phyloP scores from a whole-genome alignment of 1,140 invertebrate species.

The Antheraea mylitta region DNA sequence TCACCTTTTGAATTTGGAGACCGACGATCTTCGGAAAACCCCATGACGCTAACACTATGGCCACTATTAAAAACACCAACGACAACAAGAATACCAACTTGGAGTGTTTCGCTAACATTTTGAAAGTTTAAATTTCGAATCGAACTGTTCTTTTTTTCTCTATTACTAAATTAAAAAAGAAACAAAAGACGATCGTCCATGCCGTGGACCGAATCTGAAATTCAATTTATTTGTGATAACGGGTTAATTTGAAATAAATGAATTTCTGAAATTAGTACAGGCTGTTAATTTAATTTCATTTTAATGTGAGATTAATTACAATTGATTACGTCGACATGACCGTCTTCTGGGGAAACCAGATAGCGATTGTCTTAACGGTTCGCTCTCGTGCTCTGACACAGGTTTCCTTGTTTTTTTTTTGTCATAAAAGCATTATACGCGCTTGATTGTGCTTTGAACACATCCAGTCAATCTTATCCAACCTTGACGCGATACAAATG shows the following conservation, averaged over 20 bases:
- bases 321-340: not conserved
- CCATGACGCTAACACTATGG: constrained; percentile 56
- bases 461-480: not conserved
- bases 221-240: not conserved
- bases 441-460: not conserved
- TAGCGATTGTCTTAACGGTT: not conserved
- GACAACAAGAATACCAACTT: constrained; percentile 52
- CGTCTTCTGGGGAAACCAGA: not conserved
- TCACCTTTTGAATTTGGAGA: constrained; percentile 62
- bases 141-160: not conserved
- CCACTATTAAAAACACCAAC: constrained; percentile 41
- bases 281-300: not conserved
- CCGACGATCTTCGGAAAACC: constrained; percentile 61
- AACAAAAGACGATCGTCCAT: not conserved
- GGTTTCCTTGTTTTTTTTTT: not conserved
- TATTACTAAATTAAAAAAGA: too few relatives aligned
- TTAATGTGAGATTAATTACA: not conserved
- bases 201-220: not conserved
- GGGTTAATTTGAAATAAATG: too few relatives aligned
- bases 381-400: not conserved
- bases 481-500: not conserved
- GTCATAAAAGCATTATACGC: not conserved
- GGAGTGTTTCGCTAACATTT: constrained; percentile 58
- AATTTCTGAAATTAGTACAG: too few relatives aligned
- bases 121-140: constrained; percentile 14